A percentile compares a stretch with the other conserved stretches of the same genome.
phyloP scores from a whole-genome alignment of 2,113 vertebrate genomes.

The Sebastes fasciatus region DNA sequence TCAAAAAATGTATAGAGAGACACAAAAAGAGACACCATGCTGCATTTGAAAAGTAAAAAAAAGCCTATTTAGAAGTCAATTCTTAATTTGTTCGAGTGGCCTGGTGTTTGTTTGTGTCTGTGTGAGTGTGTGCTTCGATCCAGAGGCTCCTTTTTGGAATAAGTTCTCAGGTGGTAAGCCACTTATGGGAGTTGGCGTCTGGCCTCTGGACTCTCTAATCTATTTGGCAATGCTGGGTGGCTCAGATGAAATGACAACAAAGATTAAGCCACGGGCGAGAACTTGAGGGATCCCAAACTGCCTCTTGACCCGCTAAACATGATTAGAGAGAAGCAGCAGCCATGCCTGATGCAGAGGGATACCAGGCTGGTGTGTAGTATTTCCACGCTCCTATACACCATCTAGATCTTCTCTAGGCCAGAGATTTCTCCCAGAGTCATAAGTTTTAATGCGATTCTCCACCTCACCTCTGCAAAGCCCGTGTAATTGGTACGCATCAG shows the following conservation, averaged over 20 bases:
- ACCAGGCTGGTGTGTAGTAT: constrained; percentile 11
- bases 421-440: constrained; percentile 44
- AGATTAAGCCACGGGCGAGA: constrained; percentile 64
- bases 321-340: constrained; percentile 58
- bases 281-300: constrained; percentile 54
- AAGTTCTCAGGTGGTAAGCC: constrained; percentile 76
- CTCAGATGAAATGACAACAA: constrained; percentile 77
- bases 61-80: neutral
- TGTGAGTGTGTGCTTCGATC: constrained; percentile 47
- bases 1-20: neutral
- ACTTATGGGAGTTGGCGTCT: constrained; percentile 57
- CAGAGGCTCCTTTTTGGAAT: constrained; percentile 48
- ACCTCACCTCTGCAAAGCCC: constrained; percentile 66
- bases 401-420: constrained; percentile 16
- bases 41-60: neutral
- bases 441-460: constrained; percentile 64
- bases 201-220: constrained; percentile 70
- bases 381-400: neutral
- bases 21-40: neutral
- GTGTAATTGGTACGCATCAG: constrained; percentile 74
- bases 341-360: constrained; percentile 41
- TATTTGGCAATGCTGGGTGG: constrained; percentile 62
- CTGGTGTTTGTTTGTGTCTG: constrained; percentile 22
- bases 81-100: constrained; percentile 22
- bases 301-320: constrained; percentile 67